Evolutionary conservation across 2,888 invertebrate genomes (phyloP), one percentile per base, ranked within the genome.

Genomic region (Acleris laterana): DNA sequence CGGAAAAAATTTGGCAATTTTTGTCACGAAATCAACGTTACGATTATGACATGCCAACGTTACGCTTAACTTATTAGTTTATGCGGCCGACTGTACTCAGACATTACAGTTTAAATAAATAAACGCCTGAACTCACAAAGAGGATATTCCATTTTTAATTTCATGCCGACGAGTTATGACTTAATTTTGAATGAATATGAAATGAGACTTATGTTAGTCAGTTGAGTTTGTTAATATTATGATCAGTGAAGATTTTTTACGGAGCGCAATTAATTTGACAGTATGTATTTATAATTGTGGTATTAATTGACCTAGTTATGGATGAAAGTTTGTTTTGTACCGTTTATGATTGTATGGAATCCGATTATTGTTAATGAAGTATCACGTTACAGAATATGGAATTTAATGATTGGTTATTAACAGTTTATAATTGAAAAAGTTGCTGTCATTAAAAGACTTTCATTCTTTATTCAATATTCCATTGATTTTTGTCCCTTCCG

Each of bases 21-120:
- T 73, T 66, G 67, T 69, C 71, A 71, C 62, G 46, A 56, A 50
- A 61, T 61, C 57, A 62, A 64, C 68, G 69, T 68, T 74, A 69
- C 65, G 74, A 73, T 76, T 78, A 77, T 76, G 75, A 78, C 71
- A 72, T 62, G 69, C 59, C 62, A 52, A 58, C 65, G 68, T 75
- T 70, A 73, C 9, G 52, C 58, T 58, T 59, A 64, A 70, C 72
- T 72, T 63, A 71, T 70, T 69, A 73, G 69, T 73, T 76, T 77
- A 75, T 72, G 70, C 38, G 51, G 51, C 17, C 56, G 73, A 72
- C 71, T 72, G 68, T 69, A 67, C 60, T 60, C 56, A 49, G 44
- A 56, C 49, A 20, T 7, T 17, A 38, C 20, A 32, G 20, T 66
- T 28, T 53, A 38, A 55, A 19, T 49, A 52, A 55, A 44, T 22